These are phyloP conservation scores for Limnephilus rhombicus DNA, from an alignment of 2,888 invertebrate species.

Conservation along the genomic window DNA sequence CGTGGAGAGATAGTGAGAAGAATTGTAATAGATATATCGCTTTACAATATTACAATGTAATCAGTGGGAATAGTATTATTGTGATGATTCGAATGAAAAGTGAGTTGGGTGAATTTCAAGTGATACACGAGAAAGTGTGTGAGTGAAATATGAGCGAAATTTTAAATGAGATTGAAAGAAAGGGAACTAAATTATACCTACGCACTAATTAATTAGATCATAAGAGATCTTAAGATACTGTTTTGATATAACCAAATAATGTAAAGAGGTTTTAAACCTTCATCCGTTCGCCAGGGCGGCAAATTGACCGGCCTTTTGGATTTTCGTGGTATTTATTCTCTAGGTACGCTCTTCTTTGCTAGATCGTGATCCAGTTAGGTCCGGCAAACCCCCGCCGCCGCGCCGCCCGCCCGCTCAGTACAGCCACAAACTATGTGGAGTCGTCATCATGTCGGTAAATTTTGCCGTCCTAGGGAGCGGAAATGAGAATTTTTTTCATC, in stretches of 20 bases:
- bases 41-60: background rate
- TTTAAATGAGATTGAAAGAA: background rate
- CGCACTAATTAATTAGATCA: background rate
- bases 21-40: background rate
- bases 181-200: no score
- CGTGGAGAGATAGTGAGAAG: background rate
- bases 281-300: no score
- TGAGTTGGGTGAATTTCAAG: background rate
- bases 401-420: no score
- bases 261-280: background rate
- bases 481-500: no score
- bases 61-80: background rate
- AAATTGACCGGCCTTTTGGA: no score
- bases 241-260: background rate
- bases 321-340: no score
- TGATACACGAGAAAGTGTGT: conserved; percentile 5
- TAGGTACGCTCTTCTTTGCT: no score
- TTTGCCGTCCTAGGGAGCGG: no score
- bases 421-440: no score
- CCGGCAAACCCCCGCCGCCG: no score
- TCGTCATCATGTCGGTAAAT: no score
- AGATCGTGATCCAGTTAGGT: no score
- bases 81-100: background rate
- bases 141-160: conserved; percentile 6
- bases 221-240: background rate